These are phyloP conservation scores for Sarcophaga variegata DNA, from an alignment of 2,888 invertebrate genomes.

Conservation along the genomic window DNA sequence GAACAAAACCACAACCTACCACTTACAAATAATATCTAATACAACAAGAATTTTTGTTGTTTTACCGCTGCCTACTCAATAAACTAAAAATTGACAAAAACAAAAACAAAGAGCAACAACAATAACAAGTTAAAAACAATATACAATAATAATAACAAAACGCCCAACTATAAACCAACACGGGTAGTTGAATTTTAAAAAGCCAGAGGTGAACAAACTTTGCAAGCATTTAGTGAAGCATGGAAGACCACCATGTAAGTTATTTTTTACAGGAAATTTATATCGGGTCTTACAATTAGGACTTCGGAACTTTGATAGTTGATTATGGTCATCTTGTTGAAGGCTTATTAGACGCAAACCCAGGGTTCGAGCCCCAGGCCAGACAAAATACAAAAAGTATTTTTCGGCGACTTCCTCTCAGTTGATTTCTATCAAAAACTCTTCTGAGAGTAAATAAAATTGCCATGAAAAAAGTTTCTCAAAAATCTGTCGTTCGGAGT, in stretches of 20 bases:
- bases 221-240: not conserved
- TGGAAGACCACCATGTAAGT: not conserved
- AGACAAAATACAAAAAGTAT: too few species aligned
- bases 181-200: slow-evolving; percentile 50
- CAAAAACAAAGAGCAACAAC: slow-evolving; percentile 30
- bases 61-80: slow-evolving; percentile 65
- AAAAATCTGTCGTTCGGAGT: too few species aligned
- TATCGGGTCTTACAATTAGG: too few species aligned
- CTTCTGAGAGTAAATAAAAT: too few species aligned
- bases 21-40: slow-evolving; percentile 69
- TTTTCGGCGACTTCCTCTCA: too few species aligned
- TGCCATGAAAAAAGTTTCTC: too few species aligned
- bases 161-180: slow-evolving; percentile 65
- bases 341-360: too few species aligned
- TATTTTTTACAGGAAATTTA: too few species aligned
- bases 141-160: slow-evolving; percentile 62
- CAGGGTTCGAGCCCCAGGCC: too few species aligned
- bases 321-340: too few species aligned
- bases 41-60: slow-evolving; percentile 66
- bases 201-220: slow-evolving; percentile 40
- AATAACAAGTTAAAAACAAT: slow-evolving; percentile 42
- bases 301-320: too few species aligned
- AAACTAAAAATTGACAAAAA: slow-evolving; percentile 21
- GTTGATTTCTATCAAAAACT: too few species aligned
- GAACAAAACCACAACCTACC: slow-evolving; percentile 66